Percentiles rank a stretch among this genome's conserved stretches.
Evolutionary conservation across 2,888 invertebrate species (phyloP).

Genomic region (Cyclophora punctaria): DNA sequence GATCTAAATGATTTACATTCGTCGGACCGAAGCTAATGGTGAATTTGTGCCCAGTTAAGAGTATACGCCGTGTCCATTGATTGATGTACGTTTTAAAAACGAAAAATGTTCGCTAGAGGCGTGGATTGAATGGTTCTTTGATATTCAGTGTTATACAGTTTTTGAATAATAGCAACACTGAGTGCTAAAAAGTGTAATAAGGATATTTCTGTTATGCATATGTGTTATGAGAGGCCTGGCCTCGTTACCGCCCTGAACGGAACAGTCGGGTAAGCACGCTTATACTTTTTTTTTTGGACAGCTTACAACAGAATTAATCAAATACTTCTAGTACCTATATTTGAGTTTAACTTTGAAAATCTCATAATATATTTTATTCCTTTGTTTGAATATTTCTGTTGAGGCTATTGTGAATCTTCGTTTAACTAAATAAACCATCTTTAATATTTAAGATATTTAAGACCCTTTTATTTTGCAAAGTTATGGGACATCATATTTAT

Average conservation of each 20-base stretch:
- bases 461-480: too few relatives aligned
- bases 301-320: too few relatives aligned
- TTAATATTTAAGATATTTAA: too few relatives aligned
- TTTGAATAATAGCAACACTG: conserved; percentile 20
- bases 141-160: conserved; percentile 23
- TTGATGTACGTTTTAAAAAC: conserved; percentile 29
- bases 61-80: conserved; percentile 22
- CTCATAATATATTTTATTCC: too few relatives aligned
- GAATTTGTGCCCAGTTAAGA: conserved; percentile 36
- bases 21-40: conserved; percentile 30
- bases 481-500: too few relatives aligned
- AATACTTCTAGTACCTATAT: too few relatives aligned
- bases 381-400: too few relatives aligned
- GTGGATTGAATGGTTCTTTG: conserved; percentile 47
- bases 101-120: conserved; percentile 64
- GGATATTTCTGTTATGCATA: conserved; percentile 64
- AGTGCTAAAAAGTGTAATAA: conserved; percentile 40
- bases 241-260: conserved; percentile 67
- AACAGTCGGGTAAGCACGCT: conserved; percentile 53
- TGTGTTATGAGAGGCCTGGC: conserved; percentile 69
- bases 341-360: too few relatives aligned
- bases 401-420: too few relatives aligned
- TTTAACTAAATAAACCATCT: too few relatives aligned
- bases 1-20: conserved; percentile 23
- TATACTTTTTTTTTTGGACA: conserved; percentile 3